phyloP scores from a whole-genome alignment of 2,888 invertebrate species.

The Stegophylla sp. region DNA sequence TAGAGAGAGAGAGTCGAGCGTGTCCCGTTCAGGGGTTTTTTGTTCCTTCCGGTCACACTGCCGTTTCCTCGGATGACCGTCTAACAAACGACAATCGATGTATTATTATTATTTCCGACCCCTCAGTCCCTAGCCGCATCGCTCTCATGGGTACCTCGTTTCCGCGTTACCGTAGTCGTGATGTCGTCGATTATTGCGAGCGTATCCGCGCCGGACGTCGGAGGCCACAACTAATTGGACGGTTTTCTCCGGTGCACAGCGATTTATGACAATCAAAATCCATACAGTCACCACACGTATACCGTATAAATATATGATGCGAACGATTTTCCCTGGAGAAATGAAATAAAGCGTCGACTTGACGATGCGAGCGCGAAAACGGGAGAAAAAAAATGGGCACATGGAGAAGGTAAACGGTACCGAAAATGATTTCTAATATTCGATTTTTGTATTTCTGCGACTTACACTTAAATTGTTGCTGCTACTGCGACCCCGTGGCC shows the following conservation, averaged over 20 bases:
- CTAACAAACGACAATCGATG: conserved; percentile 58
- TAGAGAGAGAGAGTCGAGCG: neutral
- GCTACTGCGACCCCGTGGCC: too few relatives aligned
- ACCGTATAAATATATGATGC: too few relatives aligned
- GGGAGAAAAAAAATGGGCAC: too few relatives aligned
- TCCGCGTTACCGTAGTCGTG: too few relatives aligned
- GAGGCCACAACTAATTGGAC: conserved; percentile 42
- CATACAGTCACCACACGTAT: neutral
- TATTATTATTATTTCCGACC: conserved; percentile 52
- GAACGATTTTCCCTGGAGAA: too few relatives aligned
- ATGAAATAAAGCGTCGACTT: too few relatives aligned
- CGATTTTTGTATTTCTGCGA: neutral
- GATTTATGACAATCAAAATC: conserved; percentile 51
- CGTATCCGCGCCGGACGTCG: neutral
- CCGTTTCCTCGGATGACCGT: conserved; percentile 51
- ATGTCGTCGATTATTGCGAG: neutral
- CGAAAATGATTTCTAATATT: neutral
- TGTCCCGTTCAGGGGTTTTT: neutral
- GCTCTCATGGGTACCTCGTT: too few relatives aligned
- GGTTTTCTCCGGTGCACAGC: conserved; percentile 29
- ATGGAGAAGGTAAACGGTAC: too few relatives aligned
- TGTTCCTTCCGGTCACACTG: conserved; percentile 40
- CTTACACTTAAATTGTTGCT: too few relatives aligned
- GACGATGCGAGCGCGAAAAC: too few relatives aligned
- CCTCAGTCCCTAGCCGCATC: neutral